Base-by-base conservation (phyloP, 1,140 invertebrate genomes). In the Platorchestia sp. region DNA sequence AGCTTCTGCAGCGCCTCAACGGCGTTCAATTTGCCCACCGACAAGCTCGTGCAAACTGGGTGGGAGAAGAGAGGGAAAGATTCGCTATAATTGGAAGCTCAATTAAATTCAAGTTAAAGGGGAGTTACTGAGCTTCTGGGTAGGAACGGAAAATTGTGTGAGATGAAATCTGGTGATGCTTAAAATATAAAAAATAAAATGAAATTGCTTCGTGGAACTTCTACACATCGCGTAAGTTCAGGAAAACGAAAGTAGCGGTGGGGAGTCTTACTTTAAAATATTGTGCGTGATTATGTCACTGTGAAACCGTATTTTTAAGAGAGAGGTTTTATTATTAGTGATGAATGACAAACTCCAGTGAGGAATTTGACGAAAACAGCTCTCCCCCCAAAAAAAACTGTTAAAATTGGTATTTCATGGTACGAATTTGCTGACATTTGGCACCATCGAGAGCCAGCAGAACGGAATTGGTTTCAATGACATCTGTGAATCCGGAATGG, bases 11-110 rank as follows among this genome's bases (percentile, higher is more conserved):
- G 91, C 91, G 91, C 91, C 43, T 93, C 91, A 10, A 6, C 91
- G 0, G 91, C 45, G 91, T 93, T 93, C 10, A 41, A 47, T 42
- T 47, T 47, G 91, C 44, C 47, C 44, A 93, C 91, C 3, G 45
- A 45, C 91, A 47, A 47, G 91, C 91, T 93, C 91, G 91, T 27
- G 91, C 91, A 93, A 45, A 93, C 91, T 93, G 91, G 10, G 91
- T 42, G 89, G 36, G 59, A 14, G 59, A 3, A 75, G 59, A 75
- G 59, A 75, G 59, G 10, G 59, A 75, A 51, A 36, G 59, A 22
- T 10, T 3, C 27, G 27, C n/a, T 22, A 36, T 75, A 36, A 75
- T 75, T 75, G 27, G 10, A 75, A 75, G 27, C 27, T 10, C 14
- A 19, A 36, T 36, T 1, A 75, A 36, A 75, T 10, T 75, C 10